Conservation (phyloP, 1,140 invertebrate genomes). For the Brachionus manjavacas region DNA sequence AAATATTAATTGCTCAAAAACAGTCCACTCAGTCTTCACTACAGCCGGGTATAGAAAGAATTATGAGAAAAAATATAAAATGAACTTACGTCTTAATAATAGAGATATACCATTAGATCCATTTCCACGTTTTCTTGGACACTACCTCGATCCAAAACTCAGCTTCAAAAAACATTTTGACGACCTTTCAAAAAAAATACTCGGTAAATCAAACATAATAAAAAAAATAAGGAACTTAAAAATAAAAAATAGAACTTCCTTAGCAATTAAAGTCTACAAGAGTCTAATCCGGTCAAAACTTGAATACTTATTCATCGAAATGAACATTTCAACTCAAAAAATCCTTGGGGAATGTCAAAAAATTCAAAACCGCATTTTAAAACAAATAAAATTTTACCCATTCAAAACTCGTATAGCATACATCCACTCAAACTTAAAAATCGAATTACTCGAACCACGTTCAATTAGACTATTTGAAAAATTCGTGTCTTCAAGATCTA, state of each 20-base stretch:
- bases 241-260: background rate
- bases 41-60: background rate
- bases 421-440: too few species aligned
- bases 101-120: background rate
- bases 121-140: background rate
- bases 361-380: too few species aligned
- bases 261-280: background rate
- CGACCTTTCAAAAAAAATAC: background rate
- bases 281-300: background rate
- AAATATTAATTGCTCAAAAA: background rate
- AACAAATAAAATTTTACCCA: too few species aligned
- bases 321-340: background rate
- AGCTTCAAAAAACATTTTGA: background rate
- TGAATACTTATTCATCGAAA: background rate
- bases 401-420: too few species aligned
- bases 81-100: background rate
- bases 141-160: background rate
- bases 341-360: too few species aligned
- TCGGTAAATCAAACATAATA: too few species aligned
- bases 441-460: too few species aligned
- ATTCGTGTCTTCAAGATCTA: too few species aligned
- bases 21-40: background rate
- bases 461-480: too few species aligned
- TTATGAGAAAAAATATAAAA: background rate
- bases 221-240: too few species aligned